Base-by-base conservation (phyloP, 2,888 invertebrate genomes). In the Octodonta nipae region DNA sequence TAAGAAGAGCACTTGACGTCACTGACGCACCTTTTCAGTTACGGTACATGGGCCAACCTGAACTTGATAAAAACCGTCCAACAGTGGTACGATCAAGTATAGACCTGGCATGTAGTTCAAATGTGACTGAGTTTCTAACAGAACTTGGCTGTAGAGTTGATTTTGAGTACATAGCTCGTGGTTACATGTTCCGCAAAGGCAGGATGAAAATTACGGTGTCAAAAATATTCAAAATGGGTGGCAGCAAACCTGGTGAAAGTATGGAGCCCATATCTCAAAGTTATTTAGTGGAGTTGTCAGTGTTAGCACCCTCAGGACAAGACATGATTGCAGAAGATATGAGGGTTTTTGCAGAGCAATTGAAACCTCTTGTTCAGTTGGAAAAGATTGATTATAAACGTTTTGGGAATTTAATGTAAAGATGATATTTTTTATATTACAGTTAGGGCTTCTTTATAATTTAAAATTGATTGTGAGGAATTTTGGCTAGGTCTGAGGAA, bases 171-270 rank as follows among this genome's bases (percentile, higher is more conserved):
- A 82, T 88, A 45, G 78, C 86, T 1, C 78, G 89, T 63, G 95
- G 78, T 10, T 91, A 84, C 53, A 86, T 93, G 80, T 93, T 93
- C 53, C 73, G 91, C 35, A 95, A 95, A 63, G 95, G 93, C 1
- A 71, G 92, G 37, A 91, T 95, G 88, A 95, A 95, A 63, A 84
- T 93, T 12, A 91, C 89, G 1, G 92, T 95, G 0, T 86, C 91
- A 1, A 93, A 93, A 62, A 81, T 93, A 35, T 88, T 84, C 51
- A 89, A 88, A 71, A 55, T 60, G 51, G 56, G 56, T 25, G 78
- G 80, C 33, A 49, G 35, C 35, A 80, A 80, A 53, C 67, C 72
- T 14, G 66, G 71, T 17, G 79, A 80, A 43, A 70, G 70, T 46
- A 66, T 78, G 24, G 92, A 93, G 54, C 77, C 88, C 0, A 78